Percentiles rank a stretch among this genome's conserved stretches.
These are phyloP conservation scores for Oreonectes daqikongensis DNA, from an alignment of 2,797 vertebrate genomes.

Conservation along the genomic window DNA sequence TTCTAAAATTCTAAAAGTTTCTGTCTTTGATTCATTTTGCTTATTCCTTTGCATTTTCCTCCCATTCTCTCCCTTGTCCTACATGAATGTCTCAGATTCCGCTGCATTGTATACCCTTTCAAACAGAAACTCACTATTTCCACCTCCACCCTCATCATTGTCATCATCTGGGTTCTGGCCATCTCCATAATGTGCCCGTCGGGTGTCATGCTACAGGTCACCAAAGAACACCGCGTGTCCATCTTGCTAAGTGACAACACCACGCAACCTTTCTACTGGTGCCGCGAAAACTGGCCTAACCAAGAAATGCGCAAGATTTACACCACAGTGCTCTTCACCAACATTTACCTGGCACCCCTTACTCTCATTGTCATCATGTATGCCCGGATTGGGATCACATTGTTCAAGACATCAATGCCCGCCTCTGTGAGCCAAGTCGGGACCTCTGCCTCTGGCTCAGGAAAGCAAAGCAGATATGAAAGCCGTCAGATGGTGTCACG, in stretches of 20 bases:
- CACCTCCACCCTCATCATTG: conserved; percentile 77
- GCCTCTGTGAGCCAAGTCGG: conserved; percentile 40
- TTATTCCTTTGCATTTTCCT: not conserved
- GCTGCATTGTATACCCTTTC: conserved; percentile 88
- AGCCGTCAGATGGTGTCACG: conserved; percentile 68
- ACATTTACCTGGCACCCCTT: conserved; percentile 89
- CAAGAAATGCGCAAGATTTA: conserved; percentile 88
- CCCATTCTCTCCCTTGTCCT: conserved; percentile 7
- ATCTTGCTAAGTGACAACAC: conserved; percentile 73
- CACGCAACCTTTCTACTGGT: conserved; percentile 85
- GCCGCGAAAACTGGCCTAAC: conserved; percentile 88
- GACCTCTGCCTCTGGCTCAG: conserved; percentile 40
- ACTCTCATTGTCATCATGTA: conserved; percentile 88
- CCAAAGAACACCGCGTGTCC: conserved; percentile 79
- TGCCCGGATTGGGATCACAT: conserved; percentile 78
- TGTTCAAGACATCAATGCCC: conserved; percentile 73
- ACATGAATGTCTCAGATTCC: conserved; percentile 78
- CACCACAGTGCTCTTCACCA: conserved; percentile 88
- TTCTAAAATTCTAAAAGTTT: too few relatives aligned
- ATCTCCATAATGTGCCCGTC: conserved; percentile 88
- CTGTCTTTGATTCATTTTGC: not conserved
- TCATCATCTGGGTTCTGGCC: conserved; percentile 87
- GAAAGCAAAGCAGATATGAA: conserved; percentile 57
- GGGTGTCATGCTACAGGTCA: conserved; percentile 86
- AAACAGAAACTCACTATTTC: conserved; percentile 85